Evolutionary conservation across 2,113 vertebrate genomes (phyloP).

Genomic region (Lophochroa leadbeateri): DNA sequence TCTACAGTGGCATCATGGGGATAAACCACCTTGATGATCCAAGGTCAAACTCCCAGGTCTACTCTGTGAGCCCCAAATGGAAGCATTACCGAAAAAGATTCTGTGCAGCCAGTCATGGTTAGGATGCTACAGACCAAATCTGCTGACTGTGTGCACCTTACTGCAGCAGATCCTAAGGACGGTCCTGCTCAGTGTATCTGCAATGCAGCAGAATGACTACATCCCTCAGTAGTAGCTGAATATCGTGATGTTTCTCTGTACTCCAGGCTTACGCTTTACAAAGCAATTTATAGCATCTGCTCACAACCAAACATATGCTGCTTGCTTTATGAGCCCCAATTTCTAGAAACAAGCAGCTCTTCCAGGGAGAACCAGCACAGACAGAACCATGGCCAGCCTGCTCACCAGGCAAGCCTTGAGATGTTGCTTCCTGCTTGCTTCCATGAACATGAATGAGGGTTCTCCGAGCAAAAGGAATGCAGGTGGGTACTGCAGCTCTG

Average conservation of each 20-base stretch:
- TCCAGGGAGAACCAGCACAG: fast-evolving
- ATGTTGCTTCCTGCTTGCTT: fast-evolving
- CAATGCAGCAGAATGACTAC: slow-evolving; percentile 38
- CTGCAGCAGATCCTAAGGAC: background rate
- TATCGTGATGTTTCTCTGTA: background rate
- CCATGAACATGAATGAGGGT: background rate
- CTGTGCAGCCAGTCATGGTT: background rate
- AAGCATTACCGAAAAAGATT: background rate
- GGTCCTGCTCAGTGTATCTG: background rate
- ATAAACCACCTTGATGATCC: background rate
- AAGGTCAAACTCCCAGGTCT: background rate
- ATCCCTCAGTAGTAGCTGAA: background rate
- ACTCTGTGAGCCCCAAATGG: background rate
- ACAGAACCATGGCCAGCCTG: background rate
- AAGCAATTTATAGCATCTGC: background rate
- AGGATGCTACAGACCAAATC: fast-evolving
- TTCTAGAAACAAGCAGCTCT: background rate
- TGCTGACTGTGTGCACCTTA: background rate
- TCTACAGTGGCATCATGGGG: background rate
- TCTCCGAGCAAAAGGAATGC: background rate
- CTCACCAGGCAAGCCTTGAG: background rate
- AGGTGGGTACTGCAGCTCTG: background rate
- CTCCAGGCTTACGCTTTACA: background rate
- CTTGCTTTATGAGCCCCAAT: background rate
- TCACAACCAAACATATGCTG: background rate